Evolutionary conservation across 2,888 invertebrate species (phyloP).

Genomic region (Bembecia ichneumoniformis): DNA sequence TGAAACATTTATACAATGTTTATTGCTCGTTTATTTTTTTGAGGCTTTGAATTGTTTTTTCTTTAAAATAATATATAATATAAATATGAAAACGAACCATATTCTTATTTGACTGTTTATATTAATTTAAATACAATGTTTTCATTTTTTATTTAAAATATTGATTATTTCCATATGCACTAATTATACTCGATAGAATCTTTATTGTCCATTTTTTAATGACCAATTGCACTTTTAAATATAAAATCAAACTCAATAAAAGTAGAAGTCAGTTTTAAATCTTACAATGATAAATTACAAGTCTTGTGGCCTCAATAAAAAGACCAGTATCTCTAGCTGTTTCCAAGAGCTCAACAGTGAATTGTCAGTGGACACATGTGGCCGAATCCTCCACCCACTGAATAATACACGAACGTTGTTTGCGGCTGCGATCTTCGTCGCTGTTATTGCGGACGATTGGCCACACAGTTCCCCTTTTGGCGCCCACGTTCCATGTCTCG

Average conservation of each 20-base stretch:
- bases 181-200: too few species aligned
- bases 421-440: constrained; percentile 41
- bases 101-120: too few species aligned
- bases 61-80: too few species aligned
- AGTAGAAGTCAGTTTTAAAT: too few species aligned
- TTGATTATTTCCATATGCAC: too few species aligned
- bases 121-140: too few species aligned
- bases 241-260: too few species aligned
- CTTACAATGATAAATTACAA: neutral
- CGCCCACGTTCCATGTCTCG: constrained; percentile 7
- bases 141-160: too few species aligned
- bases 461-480: constrained; percentile 29
- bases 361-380: constrained; percentile 55
- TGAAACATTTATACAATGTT: neutral
- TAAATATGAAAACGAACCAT: too few species aligned
- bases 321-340: constrained; percentile 18
- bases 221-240: too few species aligned
- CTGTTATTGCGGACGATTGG: constrained; percentile 57
- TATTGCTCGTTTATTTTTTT: neutral
- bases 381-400: constrained; percentile 30
- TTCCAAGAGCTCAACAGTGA: constrained; percentile 25
- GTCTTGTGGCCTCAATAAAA: constrained; percentile 3
- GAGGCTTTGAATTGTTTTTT: neutral
- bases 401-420: constrained; percentile 56
- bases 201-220: too few species aligned